Base-by-base conservation (phyloP, 92 coral and sea anemone species). In the Paramuricea clavata region DNA sequence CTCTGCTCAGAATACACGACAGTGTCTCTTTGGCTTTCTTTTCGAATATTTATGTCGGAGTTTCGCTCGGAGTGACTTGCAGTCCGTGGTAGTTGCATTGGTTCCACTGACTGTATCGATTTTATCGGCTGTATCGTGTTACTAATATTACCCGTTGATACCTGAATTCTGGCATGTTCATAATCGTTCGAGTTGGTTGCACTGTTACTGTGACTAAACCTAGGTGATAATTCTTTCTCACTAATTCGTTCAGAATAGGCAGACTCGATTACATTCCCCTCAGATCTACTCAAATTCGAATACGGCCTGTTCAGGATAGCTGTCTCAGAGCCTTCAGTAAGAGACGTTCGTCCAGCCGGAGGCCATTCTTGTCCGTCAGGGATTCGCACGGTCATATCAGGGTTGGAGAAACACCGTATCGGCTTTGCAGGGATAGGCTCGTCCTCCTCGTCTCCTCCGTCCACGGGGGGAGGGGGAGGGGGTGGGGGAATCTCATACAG, bases 391-490 rank as follows among this genome's bases (percentile, higher is more conserved):
- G 60, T 0, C 9, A 61, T 54, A 7, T 33, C 54, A 36, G 84
- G 73, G 21, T 60, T 13, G 43, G 84, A 35, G 67, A 79, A 59
- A 61, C 84, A 59, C 6, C 54, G 39, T 59, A 57, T 44, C 13
- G 7, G 47, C 17, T 54, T 0, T 52, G 32, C 0, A 10, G 52
- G 54, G 39, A 19, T 12, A 65, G 31, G 72, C 39, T 30, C 17
- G 12, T 65, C n/a, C 39, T 87, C 91, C 54, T 42, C 88, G 41
- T 19, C 81, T 17, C 42, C 71, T 31, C 83, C 87, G 84, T 81
- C 87, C 50, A 83, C 83, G 21, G 95, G 95, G 12, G 97, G 97
- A 1, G 89, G 95, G 35, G 93, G 92, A 12, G 97, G 97, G 26
- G 98, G 97, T 8, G 98, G 94, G 9, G 93, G 93, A 74, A 82